Percentiles rank a stretch among this genome's conserved stretches.
Conservation (phyloP, 2,113 vertebrate genomes). For the Leptodactylus fuscus region DNA sequence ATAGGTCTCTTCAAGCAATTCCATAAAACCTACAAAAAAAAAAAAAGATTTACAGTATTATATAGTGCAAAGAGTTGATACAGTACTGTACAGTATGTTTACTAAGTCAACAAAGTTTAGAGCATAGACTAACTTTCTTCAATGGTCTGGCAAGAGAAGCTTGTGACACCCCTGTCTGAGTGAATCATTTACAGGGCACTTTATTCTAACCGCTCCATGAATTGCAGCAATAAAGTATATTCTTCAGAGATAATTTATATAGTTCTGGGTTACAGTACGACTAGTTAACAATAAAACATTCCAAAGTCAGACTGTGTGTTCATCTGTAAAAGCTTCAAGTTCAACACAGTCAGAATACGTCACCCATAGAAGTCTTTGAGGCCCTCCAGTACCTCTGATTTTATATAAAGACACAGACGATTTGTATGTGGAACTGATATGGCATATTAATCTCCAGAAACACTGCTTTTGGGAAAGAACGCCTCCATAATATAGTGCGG, state of each 20-base stretch:
- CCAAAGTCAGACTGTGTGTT: no score
- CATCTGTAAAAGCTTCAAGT: no score
- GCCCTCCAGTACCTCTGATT: no score
- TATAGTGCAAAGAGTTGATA: conserved; percentile 7
- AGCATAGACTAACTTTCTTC: not conserved
- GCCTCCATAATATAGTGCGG: no score
- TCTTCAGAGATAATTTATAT: not conserved
- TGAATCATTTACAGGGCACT: not conserved
- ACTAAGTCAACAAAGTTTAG: not conserved
- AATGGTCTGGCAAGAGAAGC: not conserved
- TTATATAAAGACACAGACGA: no score
- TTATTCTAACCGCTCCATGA: not conserved
- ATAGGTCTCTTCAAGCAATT: not conserved
- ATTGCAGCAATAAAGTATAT: not conserved
- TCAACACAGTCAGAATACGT: no score
- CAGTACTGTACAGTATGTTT: not conserved
- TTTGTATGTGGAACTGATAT: no score
- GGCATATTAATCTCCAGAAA: no score
- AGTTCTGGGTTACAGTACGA: not conserved
- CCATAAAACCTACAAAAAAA: not conserved
- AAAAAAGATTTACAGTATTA: not conserved
- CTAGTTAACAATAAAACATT: no score
- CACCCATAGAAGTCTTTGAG: no score
- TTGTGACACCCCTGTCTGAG: conserved; percentile 17
- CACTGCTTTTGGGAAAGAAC: no score